Evolutionary conservation across 2,888 invertebrate species (phyloP), one percentile per base, ranked within the genome.

Genomic region (Rhorus exstirpatorius): DNA sequence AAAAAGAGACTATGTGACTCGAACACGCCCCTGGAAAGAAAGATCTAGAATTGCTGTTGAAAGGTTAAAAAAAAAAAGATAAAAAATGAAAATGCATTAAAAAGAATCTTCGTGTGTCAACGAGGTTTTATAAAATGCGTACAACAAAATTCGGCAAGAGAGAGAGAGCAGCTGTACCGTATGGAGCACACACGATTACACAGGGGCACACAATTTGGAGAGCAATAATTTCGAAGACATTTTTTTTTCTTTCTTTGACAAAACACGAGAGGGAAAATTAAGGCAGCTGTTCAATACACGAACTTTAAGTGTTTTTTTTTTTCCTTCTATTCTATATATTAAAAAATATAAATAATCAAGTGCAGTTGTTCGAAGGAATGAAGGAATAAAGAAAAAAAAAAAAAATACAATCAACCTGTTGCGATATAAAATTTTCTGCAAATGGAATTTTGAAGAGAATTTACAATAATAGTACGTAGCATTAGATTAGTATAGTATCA

Each of bases 1-100:
- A 70, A 87, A 89, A 89, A 89, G 86, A 86, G 84, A 89, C 85
- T 90, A 89, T n/a, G n/a, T 87, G 87, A 91, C 88, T 89, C 87
- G 88, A 92, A 53, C 61, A 63, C n/a, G n/a, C 87, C 87, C 91
- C 92, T 91, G 91, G 88, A 91, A 91, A 61, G 89, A 90, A 72
- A 89, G n/a, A 90, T 89, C 86, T 89, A 89, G 86, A 90, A 90
- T 88, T 87, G 89, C 87, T 90, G 88, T 91, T 89, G 88, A 89
- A 67, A 71, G 75, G 75, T 77, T 46, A 58, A 71, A 76, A 46
- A 44, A 12, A 67, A 71, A 79, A 79, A 80, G 41, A 58, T 61
- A 78, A 46, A 35, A 12, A 35, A 75, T n/a, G 44, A 67, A 68
- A 71, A 76, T 68, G 41, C 49, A 70, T 35, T 55, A 38, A 68